Conservation (phyloP, 2,888 invertebrate genomes). For the Tiliacea aurago region DNA sequence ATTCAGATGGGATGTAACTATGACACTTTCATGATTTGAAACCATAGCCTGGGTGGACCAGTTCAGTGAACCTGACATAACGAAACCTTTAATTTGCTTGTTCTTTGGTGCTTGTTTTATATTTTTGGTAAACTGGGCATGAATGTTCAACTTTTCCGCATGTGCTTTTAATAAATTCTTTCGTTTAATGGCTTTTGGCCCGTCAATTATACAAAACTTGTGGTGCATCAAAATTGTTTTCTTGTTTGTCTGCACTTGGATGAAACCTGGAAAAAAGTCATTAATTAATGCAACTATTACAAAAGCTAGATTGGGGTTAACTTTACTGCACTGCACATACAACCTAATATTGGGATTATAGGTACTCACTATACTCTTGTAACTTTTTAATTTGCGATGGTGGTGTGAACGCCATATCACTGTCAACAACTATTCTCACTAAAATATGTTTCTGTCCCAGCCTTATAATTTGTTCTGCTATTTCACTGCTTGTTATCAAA, state of each 20-base stretch:
- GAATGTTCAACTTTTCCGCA: slow-evolving; percentile 85
- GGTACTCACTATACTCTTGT: slow-evolving; percentile 86
- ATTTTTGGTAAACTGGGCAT: slow-evolving; percentile 76
- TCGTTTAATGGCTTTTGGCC: slow-evolving; percentile 84
- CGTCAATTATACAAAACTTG: slow-evolving; percentile 94
- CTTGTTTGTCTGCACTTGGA: slow-evolving; percentile 86
- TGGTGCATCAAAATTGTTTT: slow-evolving; percentile 94
- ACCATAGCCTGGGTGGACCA: slow-evolving; percentile 94
- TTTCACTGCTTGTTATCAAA: slow-evolving; percentile 87
- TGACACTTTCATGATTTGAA: slow-evolving; percentile 93
- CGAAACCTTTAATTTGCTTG: slow-evolving; percentile 82
- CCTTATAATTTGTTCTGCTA: slow-evolving; percentile 86
- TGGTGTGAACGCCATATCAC: slow-evolving; percentile 87
- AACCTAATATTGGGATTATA: neutral
- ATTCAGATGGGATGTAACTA: slow-evolving; percentile 91
- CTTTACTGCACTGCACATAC: neutral
- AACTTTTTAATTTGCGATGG: slow-evolving; percentile 87
- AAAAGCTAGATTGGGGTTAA: neutral
- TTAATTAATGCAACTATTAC: neutral
- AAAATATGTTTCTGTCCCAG: slow-evolving; percentile 87
- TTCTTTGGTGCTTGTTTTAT: slow-evolving; percentile 71
- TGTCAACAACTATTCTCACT: slow-evolving; percentile 87
- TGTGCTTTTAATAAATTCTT: slow-evolving; percentile 81
- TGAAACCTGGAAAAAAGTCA: slow-evolving; percentile 80
- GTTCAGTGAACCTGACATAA: slow-evolving; percentile 94